Base-by-base conservation (phyloP, 2,113 vertebrate genomes). In the Pica pica region DNA sequence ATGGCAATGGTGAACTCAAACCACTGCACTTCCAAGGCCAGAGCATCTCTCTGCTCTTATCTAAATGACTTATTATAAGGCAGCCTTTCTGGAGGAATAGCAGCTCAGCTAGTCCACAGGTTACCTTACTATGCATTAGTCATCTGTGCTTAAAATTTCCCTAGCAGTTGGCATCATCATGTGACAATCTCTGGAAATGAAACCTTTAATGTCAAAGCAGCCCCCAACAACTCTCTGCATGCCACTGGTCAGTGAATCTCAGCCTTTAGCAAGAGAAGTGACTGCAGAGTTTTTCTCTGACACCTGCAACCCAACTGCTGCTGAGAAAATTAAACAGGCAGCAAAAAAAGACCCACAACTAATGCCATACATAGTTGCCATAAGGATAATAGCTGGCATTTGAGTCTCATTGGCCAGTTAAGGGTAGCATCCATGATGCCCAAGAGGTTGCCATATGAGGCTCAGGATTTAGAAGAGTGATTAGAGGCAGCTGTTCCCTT, bases 401-500 rank as follows among this genome's bases (percentile, higher is more conserved):
- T 90, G 71, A 60, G 70, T 41, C 59, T 86, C 61, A 69, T 50
- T 90, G 93, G 87, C 7, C 20, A 57, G 56, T 73, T 83, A 44
- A 75, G 52, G 75, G 86, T 63, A 75, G 64, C 63, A 67, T 53
- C 61, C 59, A 16, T 5, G 6, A 46, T 76, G 83, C 50, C 14
- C 3, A 85, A 93, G 83, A 92, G 73, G 65, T 89, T 70, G 20
- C 60, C 93, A 77, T 71, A 73, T 70, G 59, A 92, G 69, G 56
- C 80, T 61, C 1, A 3, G 86, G 55, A 59, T 88, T 91, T 74
- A 80, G 65, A 85, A 63, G 42, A 1, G 6, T 85, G 78, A 93
- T 87, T 85, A 93, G 78, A 87, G 74, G 76, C 95, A 97, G 92
- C 95, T 97, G 94, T 92, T 93, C 68, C 28, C 65, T 70, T 89